These are phyloP conservation scores for Styela plicata DNA, from an alignment of 23 tunicate genomes.

Conservation along the genomic window DNA sequence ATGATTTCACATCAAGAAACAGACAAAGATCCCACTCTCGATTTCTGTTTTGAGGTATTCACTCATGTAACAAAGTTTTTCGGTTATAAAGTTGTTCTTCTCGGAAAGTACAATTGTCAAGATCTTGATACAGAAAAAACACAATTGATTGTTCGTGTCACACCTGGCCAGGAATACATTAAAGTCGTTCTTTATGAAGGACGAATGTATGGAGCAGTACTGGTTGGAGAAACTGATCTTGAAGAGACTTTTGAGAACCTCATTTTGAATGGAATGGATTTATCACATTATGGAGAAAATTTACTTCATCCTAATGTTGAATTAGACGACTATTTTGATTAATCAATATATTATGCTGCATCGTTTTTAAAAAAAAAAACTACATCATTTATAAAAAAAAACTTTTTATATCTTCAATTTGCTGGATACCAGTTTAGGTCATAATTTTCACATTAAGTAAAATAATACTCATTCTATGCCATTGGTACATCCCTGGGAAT, in stretches of 20 bases:
- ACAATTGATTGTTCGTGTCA: slow-evolving; percentile 52
- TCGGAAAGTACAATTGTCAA: slow-evolving; percentile 73
- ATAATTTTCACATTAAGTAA: too few species aligned
- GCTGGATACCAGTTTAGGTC: too few species aligned
- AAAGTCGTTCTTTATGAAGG: slow-evolving; percentile 72
- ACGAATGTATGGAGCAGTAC: slow-evolving; percentile 79
- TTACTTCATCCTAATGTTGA: slow-evolving; percentile 77
- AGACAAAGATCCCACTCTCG: slow-evolving; percentile 24
- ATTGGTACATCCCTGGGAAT: too few species aligned
- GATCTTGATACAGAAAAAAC: slow-evolving; percentile 28
- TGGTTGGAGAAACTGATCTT: slow-evolving; percentile 84
- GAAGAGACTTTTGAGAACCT: slow-evolving; percentile 96
- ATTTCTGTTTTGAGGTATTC: slow-evolving; percentile 83
- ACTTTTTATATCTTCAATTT: too few species aligned
- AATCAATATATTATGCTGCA: background rate
- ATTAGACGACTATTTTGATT: slow-evolving; percentile 88
- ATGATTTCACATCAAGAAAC: slow-evolving; percentile 42
- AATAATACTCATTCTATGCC: too few species aligned
- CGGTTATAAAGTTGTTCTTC: slow-evolving; percentile 58
- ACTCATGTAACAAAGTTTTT: slow-evolving; percentile 77
- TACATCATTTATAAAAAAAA: too few species aligned
- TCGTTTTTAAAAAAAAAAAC: too few species aligned
- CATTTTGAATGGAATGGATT: slow-evolving; percentile 75
- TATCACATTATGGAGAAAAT: slow-evolving; percentile 53
- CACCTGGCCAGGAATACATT: slow-evolving; percentile 56